A percentile compares a stretch with the other conserved stretches of the same genome.
Evolutionary conservation across 2,888 invertebrate species (phyloP).

Genomic region (Drosophila buzzatii): DNA sequence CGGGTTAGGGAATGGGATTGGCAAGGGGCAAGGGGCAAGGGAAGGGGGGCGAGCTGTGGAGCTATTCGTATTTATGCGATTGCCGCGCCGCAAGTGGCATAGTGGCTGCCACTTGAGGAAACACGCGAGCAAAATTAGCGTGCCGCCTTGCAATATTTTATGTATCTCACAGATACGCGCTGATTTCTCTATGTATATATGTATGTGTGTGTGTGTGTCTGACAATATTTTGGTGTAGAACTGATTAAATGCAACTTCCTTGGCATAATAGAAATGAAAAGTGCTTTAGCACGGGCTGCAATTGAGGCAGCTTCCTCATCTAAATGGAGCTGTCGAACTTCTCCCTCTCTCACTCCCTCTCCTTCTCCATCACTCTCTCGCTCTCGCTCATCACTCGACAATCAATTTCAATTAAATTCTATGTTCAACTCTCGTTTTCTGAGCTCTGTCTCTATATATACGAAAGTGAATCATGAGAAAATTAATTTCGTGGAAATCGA

Average conservation of each 20-base stretch:
- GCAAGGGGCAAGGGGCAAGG: not conserved
- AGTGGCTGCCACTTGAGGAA: conserved; percentile 80
- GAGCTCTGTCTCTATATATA: not conserved
- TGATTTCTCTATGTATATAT: conserved; percentile 36
- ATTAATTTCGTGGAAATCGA: conserved; percentile 70
- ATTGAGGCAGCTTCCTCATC: conserved; percentile 31
- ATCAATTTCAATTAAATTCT: conserved; percentile 72
- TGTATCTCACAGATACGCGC: conserved; percentile 63
- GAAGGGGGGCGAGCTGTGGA: not conserved
- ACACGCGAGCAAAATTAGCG: conserved; percentile 79
- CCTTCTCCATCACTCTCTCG: conserved; percentile 24
- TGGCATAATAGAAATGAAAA: conserved; percentile 59
- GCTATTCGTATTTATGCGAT: conserved; percentile 69
- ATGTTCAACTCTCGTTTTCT: conserved; percentile 41
- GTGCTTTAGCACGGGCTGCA: conserved; percentile 54
- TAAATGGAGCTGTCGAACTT: conserved; percentile 28
- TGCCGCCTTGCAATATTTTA: conserved; percentile 71
- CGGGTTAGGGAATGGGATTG: conserved; percentile 1
- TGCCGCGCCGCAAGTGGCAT: conserved; percentile 76
- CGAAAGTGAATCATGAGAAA: conserved; percentile 73
- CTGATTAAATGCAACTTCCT: conserved; percentile 78
- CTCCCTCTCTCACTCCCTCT: conserved; percentile 5
- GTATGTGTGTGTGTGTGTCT: conserved; percentile 12
- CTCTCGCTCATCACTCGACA: conserved; percentile 45
- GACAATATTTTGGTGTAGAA: conserved; percentile 37